Conservation (phyloP, 2,113 vertebrate genomes). For the Bos javanicus region DNA sequence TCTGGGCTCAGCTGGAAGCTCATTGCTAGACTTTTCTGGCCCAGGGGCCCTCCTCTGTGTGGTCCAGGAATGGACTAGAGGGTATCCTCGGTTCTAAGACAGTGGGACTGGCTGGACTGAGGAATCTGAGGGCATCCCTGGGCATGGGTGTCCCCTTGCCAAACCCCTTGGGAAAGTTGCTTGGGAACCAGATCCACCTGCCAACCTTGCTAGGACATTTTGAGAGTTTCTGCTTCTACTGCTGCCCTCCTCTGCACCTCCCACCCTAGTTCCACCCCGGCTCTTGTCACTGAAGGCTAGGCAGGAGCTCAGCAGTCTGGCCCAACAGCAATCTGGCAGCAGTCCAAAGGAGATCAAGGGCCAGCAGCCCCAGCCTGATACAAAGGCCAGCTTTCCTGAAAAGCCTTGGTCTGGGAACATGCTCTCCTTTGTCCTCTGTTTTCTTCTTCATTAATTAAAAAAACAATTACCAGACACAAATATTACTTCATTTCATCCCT, state of each 20-base stretch:
- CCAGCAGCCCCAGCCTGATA: background rate
- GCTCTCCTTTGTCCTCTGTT: background rate
- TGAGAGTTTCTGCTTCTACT: background rate
- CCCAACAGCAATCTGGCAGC: background rate
- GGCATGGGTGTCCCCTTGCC: background rate
- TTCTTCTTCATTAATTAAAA: background rate
- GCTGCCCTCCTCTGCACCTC: background rate
- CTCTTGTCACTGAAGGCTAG: background rate
- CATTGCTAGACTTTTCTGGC: background rate
- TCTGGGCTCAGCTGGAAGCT: background rate
- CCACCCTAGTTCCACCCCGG: background rate
- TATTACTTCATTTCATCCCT: background rate
- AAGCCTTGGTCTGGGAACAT: constrained; percentile 3
- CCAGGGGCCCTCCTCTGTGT: background rate
- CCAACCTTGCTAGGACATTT: background rate
- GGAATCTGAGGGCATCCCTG: background rate
- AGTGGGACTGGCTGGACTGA: background rate
- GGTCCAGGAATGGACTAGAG: background rate
- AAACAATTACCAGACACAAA: background rate
- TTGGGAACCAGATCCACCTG: background rate
- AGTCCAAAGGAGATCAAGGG: background rate
- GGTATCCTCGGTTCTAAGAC: background rate
- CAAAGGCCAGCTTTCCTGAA: constrained; percentile 33
- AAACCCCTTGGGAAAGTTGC: background rate
- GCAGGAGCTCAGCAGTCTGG: background rate